Base-by-base conservation (phyloP, 2,888 invertebrate genomes). In the Seira ritae region DNA sequence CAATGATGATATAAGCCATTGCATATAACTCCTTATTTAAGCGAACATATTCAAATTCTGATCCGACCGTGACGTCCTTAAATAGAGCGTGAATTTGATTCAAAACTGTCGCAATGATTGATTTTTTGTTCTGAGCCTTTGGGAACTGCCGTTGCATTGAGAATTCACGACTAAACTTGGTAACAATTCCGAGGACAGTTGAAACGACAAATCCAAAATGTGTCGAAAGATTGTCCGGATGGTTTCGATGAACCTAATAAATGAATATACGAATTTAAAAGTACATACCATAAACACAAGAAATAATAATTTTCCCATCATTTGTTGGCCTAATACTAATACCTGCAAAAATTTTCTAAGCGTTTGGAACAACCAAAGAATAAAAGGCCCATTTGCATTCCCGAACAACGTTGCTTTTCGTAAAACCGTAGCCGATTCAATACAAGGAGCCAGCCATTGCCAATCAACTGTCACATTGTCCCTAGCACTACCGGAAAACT, bases 361-460 rank as follows among this genome's bases (percentile, higher is more conserved):
- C 0, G 87, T 87, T 31, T 84, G 23, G 74, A 89, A 89, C 8
- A 89, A 62, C 89, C 89, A 89, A 1, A 80, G 23, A n/a, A 88
- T 78, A 55, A 89, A 89, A 4, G 73, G 70, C 1, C 84, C 71
- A 73, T 87, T 88, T 0, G 95, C 94, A 84, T 95, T 95, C 89
- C 94, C 95, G 42, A 95, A 92, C 50, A 98, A 91, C 0, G 93
- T 93, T 67, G 93, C 92, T 89, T 96, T 95, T 0, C 96, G 92
- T 23, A 98, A 91, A 0, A 95, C 93, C 8, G 95, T 91, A 0
- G 96, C 96, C 10, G 94, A 92, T 90, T 95, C 95, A 90, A 96
- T 95, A 1, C 96, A 90, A 0, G 94, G 92, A 31, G 92, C 91
- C 31, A 98, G 91, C 95, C 96, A 97, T 86, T 92, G 91, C 96